phyloP scores from a whole-genome alignment of 2,797 vertebrate species.

The Scolopax rusticola region DNA sequence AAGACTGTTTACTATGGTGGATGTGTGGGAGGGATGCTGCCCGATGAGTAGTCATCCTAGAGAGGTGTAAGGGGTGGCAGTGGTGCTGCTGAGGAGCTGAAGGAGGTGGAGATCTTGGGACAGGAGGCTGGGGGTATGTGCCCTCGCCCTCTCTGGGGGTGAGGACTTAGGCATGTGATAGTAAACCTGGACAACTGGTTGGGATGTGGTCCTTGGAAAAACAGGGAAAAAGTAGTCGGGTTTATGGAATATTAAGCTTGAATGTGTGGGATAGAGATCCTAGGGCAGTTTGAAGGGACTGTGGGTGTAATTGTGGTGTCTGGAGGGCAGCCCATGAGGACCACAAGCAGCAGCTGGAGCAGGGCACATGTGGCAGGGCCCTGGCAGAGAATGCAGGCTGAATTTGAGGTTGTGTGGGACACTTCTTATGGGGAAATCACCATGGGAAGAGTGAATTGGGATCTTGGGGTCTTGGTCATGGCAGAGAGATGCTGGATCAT shows the following conservation, averaged over 20 bases:
- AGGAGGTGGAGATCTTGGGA: background rate
- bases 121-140: rapidly evolving
- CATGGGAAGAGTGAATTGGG: background rate
- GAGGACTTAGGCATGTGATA: rapidly evolving
- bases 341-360: background rate
- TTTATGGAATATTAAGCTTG: background rate
- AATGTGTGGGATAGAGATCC: background rate
- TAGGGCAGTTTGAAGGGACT: rapidly evolving
- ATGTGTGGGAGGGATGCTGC: background rate
- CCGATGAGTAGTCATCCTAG: background rate
- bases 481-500: background rate
- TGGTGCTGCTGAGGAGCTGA: background rate
- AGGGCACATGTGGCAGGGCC: background rate
- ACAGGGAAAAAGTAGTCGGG: background rate
- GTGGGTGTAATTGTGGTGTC: rapidly evolving
- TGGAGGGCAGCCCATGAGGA: background rate
- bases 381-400: background rate
- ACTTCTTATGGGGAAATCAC: background rate
- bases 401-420: background rate
- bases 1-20: background rate
- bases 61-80: background rate
- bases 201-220: background rate
- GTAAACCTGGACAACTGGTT: background rate
- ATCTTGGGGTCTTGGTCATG: background rate
- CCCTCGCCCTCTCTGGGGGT: background rate